These are phyloP conservation scores for Perithous albicinctus DNA, from an alignment of 2,888 invertebrate species.

Conservation along the genomic window DNA sequence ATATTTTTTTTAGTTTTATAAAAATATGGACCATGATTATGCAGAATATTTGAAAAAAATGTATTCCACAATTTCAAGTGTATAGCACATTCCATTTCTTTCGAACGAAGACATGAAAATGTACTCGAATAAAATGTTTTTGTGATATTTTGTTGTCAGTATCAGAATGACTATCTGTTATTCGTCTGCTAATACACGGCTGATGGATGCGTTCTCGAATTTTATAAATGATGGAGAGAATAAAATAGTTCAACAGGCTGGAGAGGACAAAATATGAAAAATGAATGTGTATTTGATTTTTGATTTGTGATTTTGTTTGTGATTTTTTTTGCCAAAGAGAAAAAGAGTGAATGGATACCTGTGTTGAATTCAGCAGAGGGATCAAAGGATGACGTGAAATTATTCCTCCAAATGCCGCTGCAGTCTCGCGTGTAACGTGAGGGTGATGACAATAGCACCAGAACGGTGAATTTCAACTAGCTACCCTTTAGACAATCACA, in stretches of 20 bases:
- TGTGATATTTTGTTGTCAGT: not conserved
- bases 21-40: too few relatives aligned
- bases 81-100: too few relatives aligned
- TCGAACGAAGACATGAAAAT: too few relatives aligned
- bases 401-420: slow-evolving; percentile 17
- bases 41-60: too few relatives aligned
- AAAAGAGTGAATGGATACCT: slow-evolving; percentile 16
- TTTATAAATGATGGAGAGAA: not conserved
- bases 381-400: slow-evolving; percentile 52
- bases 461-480: slow-evolving; percentile 1
- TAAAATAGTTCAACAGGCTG: not conserved
- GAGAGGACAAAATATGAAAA: not conserved
- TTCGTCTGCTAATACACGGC: too few relatives aligned
- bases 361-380: slow-evolving; percentile 46
- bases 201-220: not conserved
- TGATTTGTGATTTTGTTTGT: too few relatives aligned
- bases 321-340: not conserved
- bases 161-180: not conserved
- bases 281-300: not conserved
- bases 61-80: too few relatives aligned
- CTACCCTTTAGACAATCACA: slow-evolving; percentile 18
- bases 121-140: too few relatives aligned
- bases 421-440: not conserved
- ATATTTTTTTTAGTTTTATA: too few relatives aligned
- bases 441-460: slow-evolving; percentile 28